A percentile compares a stretch with the other conserved stretches of the same genome.
These are phyloP conservation scores for Philonicus albiceps DNA, from an alignment of 2,888 invertebrate species.

Conservation along the genomic window DNA sequence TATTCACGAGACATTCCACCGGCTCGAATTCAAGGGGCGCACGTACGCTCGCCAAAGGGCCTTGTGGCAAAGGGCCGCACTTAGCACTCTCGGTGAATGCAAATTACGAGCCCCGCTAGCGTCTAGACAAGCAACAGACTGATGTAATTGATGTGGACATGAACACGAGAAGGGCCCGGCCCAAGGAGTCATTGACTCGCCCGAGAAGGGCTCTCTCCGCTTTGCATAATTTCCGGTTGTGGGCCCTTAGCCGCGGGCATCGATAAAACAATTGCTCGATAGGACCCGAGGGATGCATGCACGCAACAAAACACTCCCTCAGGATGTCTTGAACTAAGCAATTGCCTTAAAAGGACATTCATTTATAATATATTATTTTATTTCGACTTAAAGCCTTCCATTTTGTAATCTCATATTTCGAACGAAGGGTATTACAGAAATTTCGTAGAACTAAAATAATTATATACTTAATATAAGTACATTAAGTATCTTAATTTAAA, in stretches of 20 bases:
- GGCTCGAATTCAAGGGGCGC: not conserved
- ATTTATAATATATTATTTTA: not conserved
- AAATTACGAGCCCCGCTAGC: not conserved
- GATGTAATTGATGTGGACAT: constrained; percentile 8
- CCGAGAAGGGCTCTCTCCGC: not conserved
- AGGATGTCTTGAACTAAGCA: not conserved
- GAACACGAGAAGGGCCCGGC: not conserved
- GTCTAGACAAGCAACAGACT: constrained; percentile 43
- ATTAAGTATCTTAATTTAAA: too few relatives aligned
- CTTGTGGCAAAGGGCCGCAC: not conserved
- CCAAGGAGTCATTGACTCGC: constrained; percentile 6
- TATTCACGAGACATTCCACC: not conserved
- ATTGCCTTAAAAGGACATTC: not conserved
- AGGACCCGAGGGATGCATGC: not conserved
- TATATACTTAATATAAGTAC: too few relatives aligned
- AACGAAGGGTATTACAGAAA: too few relatives aligned
- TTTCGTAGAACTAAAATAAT: too few relatives aligned
- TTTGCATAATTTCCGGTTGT: not conserved
- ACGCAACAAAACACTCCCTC: not conserved
- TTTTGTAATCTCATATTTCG: too few relatives aligned
- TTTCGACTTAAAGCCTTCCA: too few relatives aligned
- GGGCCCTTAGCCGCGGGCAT: not conserved
- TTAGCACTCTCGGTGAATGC: not conserved
- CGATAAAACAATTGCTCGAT: not conserved
- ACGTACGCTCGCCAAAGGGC: not conserved